Conservation (phyloP, 2,113 vertebrate species). For the Epinephelus cyanopodus region DNA sequence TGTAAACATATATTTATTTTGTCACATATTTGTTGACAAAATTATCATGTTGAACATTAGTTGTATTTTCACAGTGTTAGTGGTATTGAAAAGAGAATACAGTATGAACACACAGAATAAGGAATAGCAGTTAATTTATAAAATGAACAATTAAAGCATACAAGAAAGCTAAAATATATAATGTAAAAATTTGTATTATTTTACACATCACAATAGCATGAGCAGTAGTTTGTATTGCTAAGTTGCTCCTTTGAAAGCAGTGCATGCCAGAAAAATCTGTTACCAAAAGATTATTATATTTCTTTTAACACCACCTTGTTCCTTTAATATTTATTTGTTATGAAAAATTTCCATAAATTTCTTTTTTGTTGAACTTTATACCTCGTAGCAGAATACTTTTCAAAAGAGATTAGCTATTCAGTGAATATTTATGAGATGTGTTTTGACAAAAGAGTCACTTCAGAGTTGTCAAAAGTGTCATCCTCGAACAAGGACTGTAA, state of each 20-base stretch:
- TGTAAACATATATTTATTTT: not conserved
- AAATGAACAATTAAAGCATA: not conserved
- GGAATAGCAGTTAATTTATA: not conserved
- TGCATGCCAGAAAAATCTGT: not conserved
- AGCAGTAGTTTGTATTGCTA: not conserved
- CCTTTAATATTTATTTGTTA: slow-evolving; percentile 6
- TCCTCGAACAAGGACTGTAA: slow-evolving; percentile 59
- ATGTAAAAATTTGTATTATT: not conserved
- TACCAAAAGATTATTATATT: not conserved
- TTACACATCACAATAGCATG: not conserved
- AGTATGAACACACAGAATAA: not conserved
- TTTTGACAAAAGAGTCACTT: slow-evolving; percentile 66
- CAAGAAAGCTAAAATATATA: not conserved
- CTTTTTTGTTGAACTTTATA: slow-evolving; percentile 16
- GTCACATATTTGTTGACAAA: not conserved
- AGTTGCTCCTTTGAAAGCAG: not conserved
- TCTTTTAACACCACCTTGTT: not conserved
- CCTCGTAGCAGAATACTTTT: slow-evolving; percentile 30
- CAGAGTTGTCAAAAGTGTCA: slow-evolving; percentile 66
- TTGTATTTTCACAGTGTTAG: not conserved
- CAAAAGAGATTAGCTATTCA: slow-evolving; percentile 47
- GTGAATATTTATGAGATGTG: slow-evolving; percentile 59
- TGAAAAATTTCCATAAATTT: not conserved
- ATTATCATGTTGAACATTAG: not conserved
- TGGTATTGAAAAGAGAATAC: not conserved